Evolutionary conservation across 2,113 vertebrate species (phyloP), one percentile per base, ranked within the genome.

Genomic region (Synodontis membranacea): DNA sequence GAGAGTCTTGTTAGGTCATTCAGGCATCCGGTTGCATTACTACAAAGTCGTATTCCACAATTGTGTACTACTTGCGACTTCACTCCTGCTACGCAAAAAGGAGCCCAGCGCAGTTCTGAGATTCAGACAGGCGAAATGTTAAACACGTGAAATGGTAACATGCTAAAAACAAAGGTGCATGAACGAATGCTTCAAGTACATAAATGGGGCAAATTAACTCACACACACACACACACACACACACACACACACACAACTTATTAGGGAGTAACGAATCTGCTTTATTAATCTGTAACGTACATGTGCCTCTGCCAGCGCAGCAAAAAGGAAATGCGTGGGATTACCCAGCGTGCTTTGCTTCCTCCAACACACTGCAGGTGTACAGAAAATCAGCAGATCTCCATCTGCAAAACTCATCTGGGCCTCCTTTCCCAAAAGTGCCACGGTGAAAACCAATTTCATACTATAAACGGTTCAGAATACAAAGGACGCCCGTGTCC

Each of bases 301-400:
- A 82, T 78, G 56, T 76, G 75, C 86, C 84, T 80, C 81, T 86
- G 76, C 83, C 46, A 86, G 48, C 84, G 52, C 56, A 39, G 85
- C 66, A 83, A 46, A 86, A 68, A 90, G 89, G 86, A 86, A 82
- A 88, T 80, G 86, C 86, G 84, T 87, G 81, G 76, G 78, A 87
- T 83, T 85, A 84, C 86, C 76, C 86, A 88, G 86, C 76, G 80
- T 82, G 68, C 86, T 75, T 76, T 44, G 62, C 78, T 88, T 89
- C 88, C 90, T 91, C 86, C 80, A 86, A 74, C 79, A 85, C 62
- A 70, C 54, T 85, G 84, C 90, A 90, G 86, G 86, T 90, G 84
- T 75, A 72, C 81, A 54, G 46, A 70, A 31, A 56, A 56, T 64
- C 46, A 64, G 56, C 66, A 31, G 62, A 46, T 64, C n/a, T 54